Conservation (phyloP, 2,888 invertebrate genomes). For the Invenusta paracnida region DNA sequence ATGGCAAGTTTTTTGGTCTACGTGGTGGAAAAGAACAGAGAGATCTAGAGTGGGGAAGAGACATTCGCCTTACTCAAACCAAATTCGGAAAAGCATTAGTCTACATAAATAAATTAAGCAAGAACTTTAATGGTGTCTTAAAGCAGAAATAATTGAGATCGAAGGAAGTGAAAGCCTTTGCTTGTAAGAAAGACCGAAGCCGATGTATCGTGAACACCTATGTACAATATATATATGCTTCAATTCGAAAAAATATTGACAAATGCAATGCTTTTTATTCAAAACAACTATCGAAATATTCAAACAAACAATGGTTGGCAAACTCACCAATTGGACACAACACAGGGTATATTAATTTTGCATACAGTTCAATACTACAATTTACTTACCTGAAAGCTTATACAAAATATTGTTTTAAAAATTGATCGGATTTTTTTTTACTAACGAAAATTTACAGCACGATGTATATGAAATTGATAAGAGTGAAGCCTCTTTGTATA, state of each 20-base stretch:
- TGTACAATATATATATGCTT: background rate
- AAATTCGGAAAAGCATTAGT: background rate
- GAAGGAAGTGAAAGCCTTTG: background rate
- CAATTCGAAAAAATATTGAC: background rate
- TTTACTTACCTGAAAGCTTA: too few relatives aligned
- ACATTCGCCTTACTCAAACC: background rate
- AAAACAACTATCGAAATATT: background rate
- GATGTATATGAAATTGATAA: too few relatives aligned
- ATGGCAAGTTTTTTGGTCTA: background rate
- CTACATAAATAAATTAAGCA: background rate
- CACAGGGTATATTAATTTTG: background rate
- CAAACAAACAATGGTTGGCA: background rate
- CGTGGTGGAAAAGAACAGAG: background rate
- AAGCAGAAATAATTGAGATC: background rate
- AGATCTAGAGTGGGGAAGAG: background rate
- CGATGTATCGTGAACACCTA: background rate
- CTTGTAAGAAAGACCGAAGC: too few relatives aligned
- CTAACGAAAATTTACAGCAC: too few relatives aligned
- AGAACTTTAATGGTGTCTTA: background rate
- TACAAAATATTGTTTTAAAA: too few relatives aligned
- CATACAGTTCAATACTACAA: too few relatives aligned
- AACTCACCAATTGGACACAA: background rate
- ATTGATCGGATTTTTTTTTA: too few relatives aligned
- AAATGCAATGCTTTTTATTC: background rate
- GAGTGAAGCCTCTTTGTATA: too few relatives aligned